Conservation (phyloP, 2,797 vertebrate species). For the Gallinago solitaria region DNA sequence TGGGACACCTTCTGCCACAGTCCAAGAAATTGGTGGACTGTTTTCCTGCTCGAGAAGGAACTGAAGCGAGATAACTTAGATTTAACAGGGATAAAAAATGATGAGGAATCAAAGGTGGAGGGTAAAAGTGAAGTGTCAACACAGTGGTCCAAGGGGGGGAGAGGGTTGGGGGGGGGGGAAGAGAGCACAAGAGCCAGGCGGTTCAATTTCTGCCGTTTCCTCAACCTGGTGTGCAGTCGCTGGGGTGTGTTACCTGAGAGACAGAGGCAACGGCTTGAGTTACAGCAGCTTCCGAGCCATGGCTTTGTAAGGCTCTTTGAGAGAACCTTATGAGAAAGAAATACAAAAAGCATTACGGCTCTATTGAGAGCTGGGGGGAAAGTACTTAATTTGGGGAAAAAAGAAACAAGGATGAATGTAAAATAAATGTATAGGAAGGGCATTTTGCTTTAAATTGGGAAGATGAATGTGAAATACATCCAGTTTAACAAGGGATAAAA, state of each 20-base stretch:
- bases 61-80: not conserved
- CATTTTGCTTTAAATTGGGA: not conserved
- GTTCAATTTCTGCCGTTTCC: not conserved
- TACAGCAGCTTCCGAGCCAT: not conserved
- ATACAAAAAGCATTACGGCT: not conserved
- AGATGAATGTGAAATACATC: not conserved
- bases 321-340: not conserved
- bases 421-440: not conserved
- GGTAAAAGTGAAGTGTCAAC: not conserved
- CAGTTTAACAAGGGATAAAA: not conserved
- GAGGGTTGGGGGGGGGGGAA: too few species aligned
- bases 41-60: not conserved
- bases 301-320: not conserved
- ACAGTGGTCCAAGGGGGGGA: not conserved
- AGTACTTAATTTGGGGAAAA: not conserved
- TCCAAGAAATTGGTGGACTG: not conserved
- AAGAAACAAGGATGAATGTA: not conserved
- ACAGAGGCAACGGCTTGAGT: not conserved
- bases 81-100: not conserved
- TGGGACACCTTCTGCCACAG: not conserved
- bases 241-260: not conserved
- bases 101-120: not conserved
- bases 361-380: not conserved
- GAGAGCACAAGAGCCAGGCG: not conserved
- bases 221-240: not conserved